phyloP scores from a whole-genome alignment of 2,113 vertebrate genomes.

The Periophthalmodon schlosseri region DNA sequence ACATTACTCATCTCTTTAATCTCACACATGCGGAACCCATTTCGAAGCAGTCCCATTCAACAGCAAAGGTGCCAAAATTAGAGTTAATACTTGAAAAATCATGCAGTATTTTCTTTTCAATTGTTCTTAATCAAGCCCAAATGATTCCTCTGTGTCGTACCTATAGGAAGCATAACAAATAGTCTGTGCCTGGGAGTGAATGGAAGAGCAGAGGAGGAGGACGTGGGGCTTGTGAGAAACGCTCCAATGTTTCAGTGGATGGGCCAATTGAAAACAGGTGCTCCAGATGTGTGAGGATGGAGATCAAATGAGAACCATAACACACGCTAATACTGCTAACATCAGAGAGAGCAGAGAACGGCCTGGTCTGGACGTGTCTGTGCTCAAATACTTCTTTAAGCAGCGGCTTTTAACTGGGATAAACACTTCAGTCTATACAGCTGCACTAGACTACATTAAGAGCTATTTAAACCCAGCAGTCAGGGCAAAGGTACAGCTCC shows the following conservation, averaged over 20 bases:
- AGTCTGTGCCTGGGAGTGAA: constrained; percentile 60
- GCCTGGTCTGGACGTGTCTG: constrained; percentile 5
- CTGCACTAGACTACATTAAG: neutral
- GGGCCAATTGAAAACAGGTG: constrained; percentile 82
- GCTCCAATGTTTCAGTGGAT: constrained; percentile 70
- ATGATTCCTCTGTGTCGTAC: constrained; percentile 40
- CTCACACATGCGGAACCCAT: constrained; percentile 43
- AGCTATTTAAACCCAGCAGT: neutral
- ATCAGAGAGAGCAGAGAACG: constrained; percentile 40
- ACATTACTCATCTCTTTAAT: constrained; percentile 41
- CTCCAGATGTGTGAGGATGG: constrained; percentile 71
- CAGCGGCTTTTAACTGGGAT: neutral
- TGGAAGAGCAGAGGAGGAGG: constrained; percentile 24
- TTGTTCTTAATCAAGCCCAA: constrained; percentile 47
- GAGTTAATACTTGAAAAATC: constrained; percentile 41
- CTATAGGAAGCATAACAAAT: constrained; percentile 52
- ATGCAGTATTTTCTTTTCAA: constrained; percentile 25
- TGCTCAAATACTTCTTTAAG: constrained; percentile 3
- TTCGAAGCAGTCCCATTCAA: constrained; percentile 16
- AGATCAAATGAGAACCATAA: constrained; percentile 69
- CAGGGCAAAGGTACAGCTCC: neutral
- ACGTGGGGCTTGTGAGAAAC: constrained; percentile 54
- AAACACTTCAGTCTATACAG: constrained; percentile 8
- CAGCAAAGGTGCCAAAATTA: constrained; percentile 44
- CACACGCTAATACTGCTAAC: constrained; percentile 55